Conservation (phyloP, 92 coral and sea anemone genomes). For the Porites divaricata region DNA sequence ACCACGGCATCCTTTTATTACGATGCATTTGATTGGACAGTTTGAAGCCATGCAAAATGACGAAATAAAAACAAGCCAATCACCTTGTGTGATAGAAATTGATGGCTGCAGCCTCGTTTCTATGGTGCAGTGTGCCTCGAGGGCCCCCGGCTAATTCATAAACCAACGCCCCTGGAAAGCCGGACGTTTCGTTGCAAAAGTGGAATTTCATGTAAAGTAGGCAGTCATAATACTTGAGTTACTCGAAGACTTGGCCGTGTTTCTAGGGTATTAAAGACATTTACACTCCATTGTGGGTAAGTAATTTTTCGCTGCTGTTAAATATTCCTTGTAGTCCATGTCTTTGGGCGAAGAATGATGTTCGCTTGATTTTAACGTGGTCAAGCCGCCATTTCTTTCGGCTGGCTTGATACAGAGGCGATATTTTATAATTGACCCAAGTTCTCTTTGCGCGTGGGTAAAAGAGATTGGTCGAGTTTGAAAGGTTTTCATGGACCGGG, state of each 20-base stretch:
- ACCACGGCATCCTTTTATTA: not conserved
- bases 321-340: not conserved
- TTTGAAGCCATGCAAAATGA: not conserved
- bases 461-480: slow-evolving; percentile 30
- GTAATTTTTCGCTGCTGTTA: not conserved
- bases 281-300: slow-evolving; percentile 28
- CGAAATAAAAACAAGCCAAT: slow-evolving; percentile 48
- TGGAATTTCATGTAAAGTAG: slow-evolving; percentile 53
- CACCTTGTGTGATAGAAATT: slow-evolving; percentile 24
- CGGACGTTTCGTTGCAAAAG: slow-evolving; percentile 74
- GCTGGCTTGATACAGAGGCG: not conserved
- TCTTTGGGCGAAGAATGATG: not conserved
- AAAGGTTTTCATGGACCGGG: not conserved
- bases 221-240: slow-evolving; percentile 20
- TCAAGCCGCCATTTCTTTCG: slow-evolving; percentile 9
- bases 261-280: slow-evolving; percentile 39
- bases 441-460: slow-evolving; percentile 10
- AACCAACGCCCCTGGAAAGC: slow-evolving; percentile 98
- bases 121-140: slow-evolving; percentile 46
- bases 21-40: slow-evolving; percentile 20
- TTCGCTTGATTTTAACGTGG: slow-evolving; percentile 9
- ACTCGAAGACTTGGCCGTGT: slow-evolving; percentile 30
- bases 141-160: slow-evolving; percentile 84
- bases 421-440: not conserved
- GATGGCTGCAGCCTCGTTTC: slow-evolving; percentile 50